Evolutionary conservation across 1,140 invertebrate genomes (phyloP).

Genomic region (Nebria ingens): DNA sequence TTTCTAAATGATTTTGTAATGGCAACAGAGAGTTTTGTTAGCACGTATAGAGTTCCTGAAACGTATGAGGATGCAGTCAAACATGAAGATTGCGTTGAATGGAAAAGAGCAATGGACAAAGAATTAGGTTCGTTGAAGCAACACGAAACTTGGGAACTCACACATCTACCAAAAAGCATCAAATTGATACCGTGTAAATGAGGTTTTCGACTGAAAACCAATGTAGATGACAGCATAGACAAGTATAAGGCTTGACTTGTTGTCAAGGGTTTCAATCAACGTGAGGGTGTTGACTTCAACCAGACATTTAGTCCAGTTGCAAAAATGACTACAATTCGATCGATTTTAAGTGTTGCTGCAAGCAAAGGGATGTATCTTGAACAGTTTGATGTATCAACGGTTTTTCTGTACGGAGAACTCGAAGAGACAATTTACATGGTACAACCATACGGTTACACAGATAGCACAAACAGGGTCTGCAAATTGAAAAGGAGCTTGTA

Average conservation of each 20-base stretch:
- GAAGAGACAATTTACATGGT: constrained; percentile 36
- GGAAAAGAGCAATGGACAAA: too few species aligned
- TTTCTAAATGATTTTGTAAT: too few species aligned
- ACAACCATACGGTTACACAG: constrained; percentile 29
- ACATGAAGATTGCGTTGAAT: too few species aligned
- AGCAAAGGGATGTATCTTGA: too few species aligned
- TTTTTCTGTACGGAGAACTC: constrained; percentile 33
- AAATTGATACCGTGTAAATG: constrained; percentile 24
- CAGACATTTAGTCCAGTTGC: constrained; percentile 31
- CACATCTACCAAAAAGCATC: too few species aligned
- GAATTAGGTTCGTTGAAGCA: too few species aligned
- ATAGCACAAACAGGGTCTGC: constrained; percentile 22
- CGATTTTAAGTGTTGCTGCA: constrained; percentile 20
- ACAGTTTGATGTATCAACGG: constrained; percentile 29
- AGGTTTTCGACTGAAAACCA: constrained; percentile 28
- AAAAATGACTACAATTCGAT: constrained; percentile 19
- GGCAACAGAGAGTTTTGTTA: too few species aligned
- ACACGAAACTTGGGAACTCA: too few species aligned
- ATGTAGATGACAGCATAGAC: constrained; percentile 13
- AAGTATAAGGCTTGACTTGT: constrained; percentile 30
- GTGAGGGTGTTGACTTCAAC: constrained; percentile 31
- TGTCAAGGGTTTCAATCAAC: constrained; percentile 31
- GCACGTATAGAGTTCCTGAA: too few species aligned
- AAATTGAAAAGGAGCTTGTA: constrained; percentile 33
- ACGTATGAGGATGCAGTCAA: too few species aligned